Percentiles rank a stretch among this genome's conserved stretches.
These are phyloP conservation scores for chimpanzee (Pan troglodytes) DNA, from an alignment of 2,113 vertebrate species.

Conservation along the genomic window DNA sequence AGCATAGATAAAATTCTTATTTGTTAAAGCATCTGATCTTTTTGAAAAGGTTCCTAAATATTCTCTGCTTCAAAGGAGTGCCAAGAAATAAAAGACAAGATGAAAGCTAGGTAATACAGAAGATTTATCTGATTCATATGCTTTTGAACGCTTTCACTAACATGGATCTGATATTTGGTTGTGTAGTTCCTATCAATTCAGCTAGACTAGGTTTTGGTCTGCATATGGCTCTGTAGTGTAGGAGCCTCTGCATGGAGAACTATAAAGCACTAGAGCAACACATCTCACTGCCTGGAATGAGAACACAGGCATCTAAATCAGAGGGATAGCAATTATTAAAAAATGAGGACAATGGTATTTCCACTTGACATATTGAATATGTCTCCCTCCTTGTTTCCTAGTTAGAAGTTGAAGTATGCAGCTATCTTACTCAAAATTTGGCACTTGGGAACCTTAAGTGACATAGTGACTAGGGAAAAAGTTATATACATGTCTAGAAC, in stretches of 20 bases:
- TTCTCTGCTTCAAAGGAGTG: not conserved
- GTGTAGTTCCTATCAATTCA: not conserved
- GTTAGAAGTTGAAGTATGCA: not conserved
- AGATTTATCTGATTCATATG: not conserved
- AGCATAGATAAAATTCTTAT: not conserved
- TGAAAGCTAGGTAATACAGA: not conserved
- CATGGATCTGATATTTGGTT: not conserved
- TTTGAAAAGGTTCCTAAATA: slow-evolving; percentile 3
- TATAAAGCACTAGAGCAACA: rapidly evolving
- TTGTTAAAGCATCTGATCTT: not conserved
- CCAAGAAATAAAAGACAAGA: not conserved
- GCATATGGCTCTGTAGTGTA: not conserved
- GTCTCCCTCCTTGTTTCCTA: not conserved
- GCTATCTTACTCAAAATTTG: not conserved
- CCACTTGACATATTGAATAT: not conserved
- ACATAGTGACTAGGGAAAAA: not conserved
- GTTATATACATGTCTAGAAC: not conserved
- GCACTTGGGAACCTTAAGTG: not conserved
- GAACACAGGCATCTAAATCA: not conserved
- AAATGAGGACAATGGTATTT: not conserved
- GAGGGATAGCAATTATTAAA: not conserved
- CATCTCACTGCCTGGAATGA: not conserved
- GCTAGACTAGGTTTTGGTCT: not conserved
- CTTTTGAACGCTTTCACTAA: not conserved
- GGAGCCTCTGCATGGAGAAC: not conserved